Percentiles rank a stretch among this genome's conserved stretches.
These are phyloP conservation scores for Lontra canadensis DNA, from an alignment of 2,113 vertebrate genomes.

Conservation along the genomic window DNA sequence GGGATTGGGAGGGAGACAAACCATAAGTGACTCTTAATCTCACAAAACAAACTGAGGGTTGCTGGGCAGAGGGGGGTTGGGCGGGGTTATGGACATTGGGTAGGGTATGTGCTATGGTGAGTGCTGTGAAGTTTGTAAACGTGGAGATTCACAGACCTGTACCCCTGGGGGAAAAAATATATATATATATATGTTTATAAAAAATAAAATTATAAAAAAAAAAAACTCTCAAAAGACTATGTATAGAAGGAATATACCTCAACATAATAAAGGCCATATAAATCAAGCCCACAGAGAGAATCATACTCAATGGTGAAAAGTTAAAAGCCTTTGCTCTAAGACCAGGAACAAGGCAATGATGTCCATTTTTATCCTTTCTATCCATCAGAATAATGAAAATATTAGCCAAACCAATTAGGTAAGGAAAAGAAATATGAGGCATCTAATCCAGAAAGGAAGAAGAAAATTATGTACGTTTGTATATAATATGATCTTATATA, in stretches of 20 bases:
- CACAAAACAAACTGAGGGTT: too few relatives aligned
- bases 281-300: not conserved
- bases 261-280: not conserved
- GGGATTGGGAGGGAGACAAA: too few relatives aligned
- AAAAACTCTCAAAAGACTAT: not conserved
- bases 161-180: too few relatives aligned
- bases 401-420: not conserved
- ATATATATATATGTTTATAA: too few relatives aligned
- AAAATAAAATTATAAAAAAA: too few relatives aligned
- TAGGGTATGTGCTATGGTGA: too few relatives aligned
- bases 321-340: not conserved
- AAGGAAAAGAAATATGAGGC: not conserved
- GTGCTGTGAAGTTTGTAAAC: too few relatives aligned
- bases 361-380: not conserved
- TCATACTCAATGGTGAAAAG: not conserved
- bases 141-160: too few relatives aligned
- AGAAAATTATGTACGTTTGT: not conserved
- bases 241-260: not conserved
- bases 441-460: not conserved
- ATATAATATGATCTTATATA: not conserved
- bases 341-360: not conserved
- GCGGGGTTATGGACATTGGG: too few relatives aligned
- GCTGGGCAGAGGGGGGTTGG: too few relatives aligned
- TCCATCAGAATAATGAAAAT: not conserved
- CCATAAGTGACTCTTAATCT: too few relatives aligned